Evolutionary conservation across 2,113 vertebrate genomes (phyloP).

Genomic region (Thunnus thynnus): DNA sequence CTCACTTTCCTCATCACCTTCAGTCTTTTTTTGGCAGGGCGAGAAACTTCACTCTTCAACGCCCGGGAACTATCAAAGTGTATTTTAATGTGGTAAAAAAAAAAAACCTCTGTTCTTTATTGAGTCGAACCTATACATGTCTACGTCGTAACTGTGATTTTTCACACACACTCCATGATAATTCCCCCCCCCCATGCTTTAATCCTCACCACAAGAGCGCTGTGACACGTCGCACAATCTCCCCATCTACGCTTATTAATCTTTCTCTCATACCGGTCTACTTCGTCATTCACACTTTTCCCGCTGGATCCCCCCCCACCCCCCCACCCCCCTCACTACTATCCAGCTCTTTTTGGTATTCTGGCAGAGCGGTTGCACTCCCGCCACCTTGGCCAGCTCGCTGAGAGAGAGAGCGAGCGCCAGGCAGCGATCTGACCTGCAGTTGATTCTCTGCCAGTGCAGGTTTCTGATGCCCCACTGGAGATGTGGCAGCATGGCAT

Average conservation of each 20-base stretch:
- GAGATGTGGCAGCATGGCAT: constrained; percentile 64
- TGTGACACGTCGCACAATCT: background rate
- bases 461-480: constrained; percentile 67
- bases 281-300: constrained; percentile 6
- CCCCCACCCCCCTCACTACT: background rate
- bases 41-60: constrained; percentile 36
- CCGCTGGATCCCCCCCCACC: constrained; percentile 7
- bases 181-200: background rate
- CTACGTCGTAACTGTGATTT: background rate
- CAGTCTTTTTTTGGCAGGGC: constrained; percentile 47
- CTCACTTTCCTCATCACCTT: constrained; percentile 68
- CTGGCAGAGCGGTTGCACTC: constrained; percentile 52
- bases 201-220: background rate
- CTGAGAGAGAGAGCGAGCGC: constrained; percentile 51
- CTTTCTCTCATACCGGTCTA: background rate
- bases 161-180: background rate
- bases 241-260: background rate
- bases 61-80: constrained; percentile 27
- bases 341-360: constrained; percentile 65
- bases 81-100: constrained; percentile 1
- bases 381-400: constrained; percentile 49
- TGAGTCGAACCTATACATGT: background rate
- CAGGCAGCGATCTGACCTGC: constrained; percentile 64
- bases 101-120: background rate
- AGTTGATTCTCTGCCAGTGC: constrained; percentile 69